Evolutionary conservation across 2,797 vertebrate genomes (phyloP).

Genomic region (Ctenopoma multispine): DNA sequence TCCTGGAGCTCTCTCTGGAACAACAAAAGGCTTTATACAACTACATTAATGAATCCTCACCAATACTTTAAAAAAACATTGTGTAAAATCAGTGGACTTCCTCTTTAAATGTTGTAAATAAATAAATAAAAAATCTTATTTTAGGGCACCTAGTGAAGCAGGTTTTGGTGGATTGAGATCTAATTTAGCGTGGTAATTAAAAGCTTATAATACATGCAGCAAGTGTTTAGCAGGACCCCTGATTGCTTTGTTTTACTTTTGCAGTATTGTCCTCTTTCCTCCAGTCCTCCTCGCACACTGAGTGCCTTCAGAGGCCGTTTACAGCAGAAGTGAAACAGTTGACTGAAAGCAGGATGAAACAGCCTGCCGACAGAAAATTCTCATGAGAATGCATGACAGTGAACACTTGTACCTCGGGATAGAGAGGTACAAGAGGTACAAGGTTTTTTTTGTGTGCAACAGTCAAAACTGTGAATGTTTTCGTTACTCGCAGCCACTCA

Average conservation of each 20-base stretch:
- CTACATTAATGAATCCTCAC: not conserved
- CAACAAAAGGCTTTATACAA: too few relatives aligned
- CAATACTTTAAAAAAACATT: not conserved
- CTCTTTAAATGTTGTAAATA: not conserved
- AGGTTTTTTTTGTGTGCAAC: not conserved
- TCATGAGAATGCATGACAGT: conserved; percentile 21
- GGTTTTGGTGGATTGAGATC: not conserved
- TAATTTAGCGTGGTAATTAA: not conserved
- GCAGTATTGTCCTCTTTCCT: not conserved
- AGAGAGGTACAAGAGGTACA: too few relatives aligned
- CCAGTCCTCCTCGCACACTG: conserved; percentile 8
- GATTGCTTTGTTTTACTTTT: not conserved
- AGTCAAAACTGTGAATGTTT: conserved; percentile 26
- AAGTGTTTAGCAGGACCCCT: not conserved
- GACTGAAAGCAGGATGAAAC: conserved; percentile 37
- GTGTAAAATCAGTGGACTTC: not conserved
- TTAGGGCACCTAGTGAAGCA: not conserved
- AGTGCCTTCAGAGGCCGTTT: conserved; percentile 14
- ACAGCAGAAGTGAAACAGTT: conserved; percentile 80
- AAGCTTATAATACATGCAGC: not conserved
- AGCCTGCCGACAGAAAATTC: conserved; percentile 24
- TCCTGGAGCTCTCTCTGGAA: not conserved
- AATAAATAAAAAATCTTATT: not conserved
- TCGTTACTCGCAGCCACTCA: conserved; percentile 7
- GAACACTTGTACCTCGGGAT: not conserved